Evolutionary conservation across 2,888 invertebrate species (phyloP).

Genomic region (Caenorhabditis virilis): DNA sequence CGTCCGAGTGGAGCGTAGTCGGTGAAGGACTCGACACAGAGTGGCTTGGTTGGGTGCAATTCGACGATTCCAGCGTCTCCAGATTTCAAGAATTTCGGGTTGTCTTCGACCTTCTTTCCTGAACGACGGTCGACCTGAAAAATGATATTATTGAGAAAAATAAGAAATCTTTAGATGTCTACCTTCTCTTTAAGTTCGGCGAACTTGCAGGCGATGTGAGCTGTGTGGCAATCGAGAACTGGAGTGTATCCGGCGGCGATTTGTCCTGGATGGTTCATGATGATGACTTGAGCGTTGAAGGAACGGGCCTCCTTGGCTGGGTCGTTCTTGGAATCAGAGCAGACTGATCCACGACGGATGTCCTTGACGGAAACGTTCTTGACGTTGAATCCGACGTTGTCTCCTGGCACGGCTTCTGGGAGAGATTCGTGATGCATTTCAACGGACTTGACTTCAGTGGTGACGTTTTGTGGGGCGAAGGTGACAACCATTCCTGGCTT

Average conservation of each 20-base stretch:
- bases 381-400: conserved; percentile 99
- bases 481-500: conserved; percentile 93
- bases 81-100: conserved; percentile 81
- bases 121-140: conserved; percentile 86
- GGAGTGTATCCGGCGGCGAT: conserved; percentile 98
- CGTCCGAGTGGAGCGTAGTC: conserved; percentile 95
- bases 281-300: conserved; percentile 96
- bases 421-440: conserved; percentile 99
- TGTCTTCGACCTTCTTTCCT: conserved; percentile 76
- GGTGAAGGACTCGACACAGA: conserved; percentile 97
- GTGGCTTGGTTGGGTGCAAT: conserved; percentile 89
- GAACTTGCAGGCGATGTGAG: conserved; percentile 99
- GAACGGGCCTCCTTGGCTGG: conserved; percentile 92
- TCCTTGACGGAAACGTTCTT: conserved; percentile 99
- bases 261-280: conserved; percentile 98
- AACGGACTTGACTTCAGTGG: conserved; percentile 99
- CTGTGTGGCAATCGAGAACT: conserved; percentile 99
- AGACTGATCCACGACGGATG: conserved; percentile 97
- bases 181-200: conserved; percentile 93
- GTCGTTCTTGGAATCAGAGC: conserved; percentile 94
- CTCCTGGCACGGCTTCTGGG: conserved; percentile 77
- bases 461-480: conserved; percentile 94
- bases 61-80: conserved; percentile 94
- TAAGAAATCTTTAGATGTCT: conserved; percentile 5
- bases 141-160: conserved; percentile 73